These are phyloP conservation scores for human DNA, from an alignment of 2,113 vertebrate species.

Conservation along the genomic window GRCh38 chrX:111490001-111490500, in stretches of 20 bases:
- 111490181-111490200: slow-evolving; percentile 36
- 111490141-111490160: slow-evolving; percentile 21
- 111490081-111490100: background rate
- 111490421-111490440: slow-evolving; percentile 21
- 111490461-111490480: background rate
- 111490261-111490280: slow-evolving; percentile 47
- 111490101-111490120: background rate
- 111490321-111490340: background rate
- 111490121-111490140: background rate
- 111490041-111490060: background rate
- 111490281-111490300: slow-evolving; percentile 10
- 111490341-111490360: slow-evolving; percentile 14
- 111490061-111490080: slow-evolving; percentile 37
- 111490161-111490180: slow-evolving; percentile 47
- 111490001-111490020: background rate
- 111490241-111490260: slow-evolving; percentile 41
- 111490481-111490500: background rate
- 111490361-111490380: slow-evolving; percentile 13
- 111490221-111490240: slow-evolving; percentile 33
- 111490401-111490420: background rate
- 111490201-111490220: slow-evolving; percentile 9
- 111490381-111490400: slow-evolving; percentile 17
- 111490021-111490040: background rate
- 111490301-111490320: slow-evolving; percentile 19
- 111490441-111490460: background rate